phyloP scores from a whole-genome alignment of 2,113 vertebrate species.

The Sinocyclocheilus anophthalmus region DNA sequence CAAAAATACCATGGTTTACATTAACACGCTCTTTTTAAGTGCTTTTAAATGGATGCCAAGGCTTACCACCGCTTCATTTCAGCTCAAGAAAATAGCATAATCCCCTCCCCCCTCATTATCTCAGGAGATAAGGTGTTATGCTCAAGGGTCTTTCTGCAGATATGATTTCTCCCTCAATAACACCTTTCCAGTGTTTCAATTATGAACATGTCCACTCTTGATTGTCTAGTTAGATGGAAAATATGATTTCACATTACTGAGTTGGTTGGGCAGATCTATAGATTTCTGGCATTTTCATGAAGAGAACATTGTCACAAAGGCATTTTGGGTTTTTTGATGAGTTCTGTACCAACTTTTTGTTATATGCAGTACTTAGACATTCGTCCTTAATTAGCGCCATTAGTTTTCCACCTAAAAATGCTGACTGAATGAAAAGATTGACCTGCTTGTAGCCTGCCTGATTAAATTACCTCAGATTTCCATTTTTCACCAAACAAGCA shows the following conservation, averaged over 20 bases:
- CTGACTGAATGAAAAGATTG: conserved; percentile 37
- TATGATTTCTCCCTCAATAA: conserved; percentile 11
- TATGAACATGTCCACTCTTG: conserved; percentile 33
- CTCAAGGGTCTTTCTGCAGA: conserved; percentile 24
- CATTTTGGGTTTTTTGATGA: background rate
- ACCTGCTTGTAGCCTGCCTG: conserved; percentile 26
- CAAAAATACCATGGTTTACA: conserved; percentile 42
- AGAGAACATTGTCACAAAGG: background rate
- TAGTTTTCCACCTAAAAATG: conserved; percentile 19
- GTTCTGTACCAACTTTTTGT: background rate
- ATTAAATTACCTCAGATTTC: conserved; percentile 29
- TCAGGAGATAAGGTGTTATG: conserved; percentile 38
- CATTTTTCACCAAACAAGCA: conserved; percentile 37
- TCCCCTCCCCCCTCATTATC: conserved; percentile 44
- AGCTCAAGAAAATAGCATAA: conserved; percentile 41
- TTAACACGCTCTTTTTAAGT: conserved; percentile 32
- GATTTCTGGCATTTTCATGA: background rate
- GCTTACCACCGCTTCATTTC: background rate
- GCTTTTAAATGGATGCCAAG: conserved; percentile 11
- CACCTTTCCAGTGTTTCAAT: conserved; percentile 40
- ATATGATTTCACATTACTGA: background rate
- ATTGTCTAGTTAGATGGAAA: conserved; percentile 10
- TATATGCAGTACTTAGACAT: background rate
- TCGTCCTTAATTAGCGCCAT: conserved; percentile 21
- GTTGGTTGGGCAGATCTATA: background rate